Conservation (phyloP, 2,113 vertebrate genomes). For the Cryptomyrus ogoouensis region DNA sequence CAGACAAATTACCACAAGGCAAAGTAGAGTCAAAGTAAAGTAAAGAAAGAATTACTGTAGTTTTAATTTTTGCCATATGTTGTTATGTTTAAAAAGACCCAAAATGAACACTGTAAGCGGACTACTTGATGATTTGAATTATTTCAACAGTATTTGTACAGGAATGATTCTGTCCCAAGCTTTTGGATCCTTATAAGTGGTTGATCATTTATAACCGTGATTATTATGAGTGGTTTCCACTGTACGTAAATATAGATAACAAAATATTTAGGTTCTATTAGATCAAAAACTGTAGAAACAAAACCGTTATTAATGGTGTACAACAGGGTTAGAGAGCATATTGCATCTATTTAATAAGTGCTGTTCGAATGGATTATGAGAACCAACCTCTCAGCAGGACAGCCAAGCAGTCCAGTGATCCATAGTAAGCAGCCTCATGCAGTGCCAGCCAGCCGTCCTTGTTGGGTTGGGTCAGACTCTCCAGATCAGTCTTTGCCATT, state of each 20-base stretch:
- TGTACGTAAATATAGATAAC: background rate
- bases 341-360: background rate
- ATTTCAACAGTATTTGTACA: too few species aligned
- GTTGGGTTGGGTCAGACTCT: constrained; percentile 65
- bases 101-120: too few species aligned
- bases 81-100: too few species aligned
- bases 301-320: background rate
- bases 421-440: constrained; percentile 80
- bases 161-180: too few species aligned
- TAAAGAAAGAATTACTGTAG: too few species aligned
- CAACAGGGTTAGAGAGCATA: background rate
- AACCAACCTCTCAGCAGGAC: constrained; percentile 74
- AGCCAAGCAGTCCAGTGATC: constrained; percentile 69
- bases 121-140: too few species aligned
- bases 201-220: too few species aligned
- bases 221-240: too few species aligned
- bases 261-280: background rate
- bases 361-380: background rate
- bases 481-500: constrained; percentile 55
- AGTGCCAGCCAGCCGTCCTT: constrained; percentile 80
- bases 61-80: too few species aligned
- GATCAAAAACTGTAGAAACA: background rate
- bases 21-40: too few species aligned
- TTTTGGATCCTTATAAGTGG: too few species aligned
- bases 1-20: too few species aligned